A percentile compares a stretch with the other conserved stretches of the same genome.
Evolutionary conservation across 2,113 vertebrate genomes (phyloP).

Genomic region (Petrocephalus zakoni): DNA sequence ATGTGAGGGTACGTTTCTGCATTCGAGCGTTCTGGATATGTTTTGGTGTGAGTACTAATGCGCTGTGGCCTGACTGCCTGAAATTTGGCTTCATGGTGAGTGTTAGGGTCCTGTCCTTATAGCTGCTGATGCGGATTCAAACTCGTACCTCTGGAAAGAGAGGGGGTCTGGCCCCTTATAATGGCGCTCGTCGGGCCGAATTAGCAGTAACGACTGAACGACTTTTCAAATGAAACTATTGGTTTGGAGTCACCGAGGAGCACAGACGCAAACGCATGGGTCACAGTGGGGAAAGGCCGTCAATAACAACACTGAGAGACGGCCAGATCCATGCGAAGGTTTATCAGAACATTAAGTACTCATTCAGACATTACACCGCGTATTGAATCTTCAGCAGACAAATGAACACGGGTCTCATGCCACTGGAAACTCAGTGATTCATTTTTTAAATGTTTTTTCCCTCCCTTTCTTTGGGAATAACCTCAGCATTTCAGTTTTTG

Average conservation of each 20-base stretch:
- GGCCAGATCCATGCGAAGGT: not conserved
- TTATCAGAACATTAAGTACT: conserved; percentile 15
- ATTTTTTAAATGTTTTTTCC: not conserved
- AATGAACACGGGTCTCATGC: not conserved
- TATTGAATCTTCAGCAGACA: conserved; percentile 7
- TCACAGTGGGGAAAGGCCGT: not conserved
- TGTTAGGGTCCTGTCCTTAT: not conserved
- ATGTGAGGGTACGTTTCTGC: not conserved
- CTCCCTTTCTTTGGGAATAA: not conserved
- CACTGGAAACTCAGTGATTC: not conserved
- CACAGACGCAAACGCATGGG: not conserved
- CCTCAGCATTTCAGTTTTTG: not conserved
- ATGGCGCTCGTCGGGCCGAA: not conserved
- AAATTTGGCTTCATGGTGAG: not conserved
- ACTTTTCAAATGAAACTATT: not conserved
- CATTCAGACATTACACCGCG: not conserved
- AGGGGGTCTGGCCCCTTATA: not conserved
- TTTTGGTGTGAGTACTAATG: not conserved
- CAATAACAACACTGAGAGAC: not conserved
- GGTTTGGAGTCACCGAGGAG: not conserved
- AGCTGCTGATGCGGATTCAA: not conserved
- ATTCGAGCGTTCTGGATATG: not conserved
- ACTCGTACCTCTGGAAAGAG: not conserved
- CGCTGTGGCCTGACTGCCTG: not conserved
- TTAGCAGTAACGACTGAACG: not conserved